Conservation (phyloP, 2,797 vertebrate genomes). For the Neosilurus mollespiculum region DNA sequence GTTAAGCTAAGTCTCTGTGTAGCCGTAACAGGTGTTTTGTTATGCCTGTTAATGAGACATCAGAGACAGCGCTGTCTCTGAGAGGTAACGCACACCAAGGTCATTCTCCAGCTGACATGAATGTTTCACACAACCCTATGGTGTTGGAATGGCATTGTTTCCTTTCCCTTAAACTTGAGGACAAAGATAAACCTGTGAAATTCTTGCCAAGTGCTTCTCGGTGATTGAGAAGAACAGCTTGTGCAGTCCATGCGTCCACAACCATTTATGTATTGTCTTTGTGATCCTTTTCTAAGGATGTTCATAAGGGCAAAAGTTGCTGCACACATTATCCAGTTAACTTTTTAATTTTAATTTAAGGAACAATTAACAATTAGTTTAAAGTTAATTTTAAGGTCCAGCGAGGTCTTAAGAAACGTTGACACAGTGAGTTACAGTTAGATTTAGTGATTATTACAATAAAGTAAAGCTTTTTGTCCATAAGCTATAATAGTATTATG, state of each 20-base stretch:
- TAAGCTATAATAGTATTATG: neutral
- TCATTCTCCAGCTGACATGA: constrained; percentile 50
- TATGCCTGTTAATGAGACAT: constrained; percentile 1
- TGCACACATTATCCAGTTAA: neutral
- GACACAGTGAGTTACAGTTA: neutral
- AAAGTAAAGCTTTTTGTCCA: neutral
- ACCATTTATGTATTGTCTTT: constrained; percentile 25
- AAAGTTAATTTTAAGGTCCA: neutral
- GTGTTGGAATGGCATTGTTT: constrained; percentile 56
- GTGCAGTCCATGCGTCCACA: constrained; percentile 16
- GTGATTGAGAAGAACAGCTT: constrained; percentile 56
- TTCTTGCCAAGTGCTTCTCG: constrained; percentile 50
- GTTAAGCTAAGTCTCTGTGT: constrained; percentile 29
- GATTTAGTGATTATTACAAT: neutral
- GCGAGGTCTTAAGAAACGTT: neutral
- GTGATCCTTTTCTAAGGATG: neutral
- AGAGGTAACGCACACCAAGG: constrained; percentile 44
- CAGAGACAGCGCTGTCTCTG: constrained; percentile 34
- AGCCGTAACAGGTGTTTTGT: constrained; percentile 32
- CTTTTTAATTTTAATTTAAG: neutral
- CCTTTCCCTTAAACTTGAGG: constrained; percentile 57
- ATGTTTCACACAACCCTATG: constrained; percentile 39
- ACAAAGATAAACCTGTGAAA: constrained; percentile 67
- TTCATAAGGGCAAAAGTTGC: neutral
- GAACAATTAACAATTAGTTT: neutral